Evolutionary conservation across 2,797 vertebrate species (phyloP), one percentile per base, ranked within the genome.

Genomic region (Zenarchopterus dispar): DNA sequence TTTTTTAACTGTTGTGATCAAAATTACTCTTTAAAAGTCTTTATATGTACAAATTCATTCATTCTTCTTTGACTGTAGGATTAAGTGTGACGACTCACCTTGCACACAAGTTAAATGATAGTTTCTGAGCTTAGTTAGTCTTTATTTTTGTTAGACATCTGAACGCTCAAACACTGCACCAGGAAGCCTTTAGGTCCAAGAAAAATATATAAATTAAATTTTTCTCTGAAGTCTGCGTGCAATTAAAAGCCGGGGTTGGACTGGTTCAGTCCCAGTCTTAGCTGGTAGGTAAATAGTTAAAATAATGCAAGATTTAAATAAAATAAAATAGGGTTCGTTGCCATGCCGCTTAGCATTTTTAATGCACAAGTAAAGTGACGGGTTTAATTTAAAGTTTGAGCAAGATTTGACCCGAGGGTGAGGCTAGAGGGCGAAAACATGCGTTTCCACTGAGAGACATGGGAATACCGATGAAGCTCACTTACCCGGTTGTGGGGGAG

Each of bases 401-500:
- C 53, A 36, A 62, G 18, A 24, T 72, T 71, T 59, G 44, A 49
- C 52, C 60, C 49, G 44, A 65, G 39, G 66, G n/a, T n/a, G n/a
- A n/a, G 73, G 44, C 54, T 55, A 5, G 43, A 71, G 61, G 66
- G 67, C 51, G 31, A 53, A 47, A 36, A 47, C 73, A 75, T 89
- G 81, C 77, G 70, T 18, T 62, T 59, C 62, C 36, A 69, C 57
- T 58, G 49, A 78, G 70, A 82, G 84, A 75, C 70, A 77, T 81
- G 78, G 85, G 78, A 82, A 57, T 31, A 31, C 58, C 73, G 24
- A 68, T 43, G 45, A 49, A 10, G 21, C 31, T 69, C 89, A 94
- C 93, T 93, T 87, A 94, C 93, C 93, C 61, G 58, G 53, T 22
- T 75, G 65, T 67, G 81, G 82, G 70, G 89, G 62, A 45, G 84